These are phyloP conservation scores for Limnodromus scolopaceus DNA, from an alignment of 2,797 vertebrate species.

Conservation along the genomic window DNA sequence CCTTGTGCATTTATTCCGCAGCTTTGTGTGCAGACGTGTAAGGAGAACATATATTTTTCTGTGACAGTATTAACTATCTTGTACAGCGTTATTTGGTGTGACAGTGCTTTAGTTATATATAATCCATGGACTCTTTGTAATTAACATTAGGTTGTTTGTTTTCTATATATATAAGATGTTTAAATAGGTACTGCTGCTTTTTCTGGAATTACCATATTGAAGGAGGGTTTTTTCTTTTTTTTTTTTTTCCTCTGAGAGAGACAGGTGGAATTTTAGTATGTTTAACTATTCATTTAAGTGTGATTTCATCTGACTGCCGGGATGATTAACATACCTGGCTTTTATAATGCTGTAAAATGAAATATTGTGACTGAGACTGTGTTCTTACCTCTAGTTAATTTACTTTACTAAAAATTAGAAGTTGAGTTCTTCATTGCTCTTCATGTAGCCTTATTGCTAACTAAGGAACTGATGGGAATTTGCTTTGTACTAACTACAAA, in stretches of 20 bases:
- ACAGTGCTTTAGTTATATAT: neutral
- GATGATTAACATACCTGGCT: neutral
- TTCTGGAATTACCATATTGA: neutral
- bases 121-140: neutral
- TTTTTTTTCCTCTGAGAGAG: too few relatives aligned
- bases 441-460: neutral
- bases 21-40: neutral
- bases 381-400: neutral
- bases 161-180: neutral
- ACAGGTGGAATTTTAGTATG: neutral
- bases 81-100: neutral
- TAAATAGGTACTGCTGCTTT: neutral
- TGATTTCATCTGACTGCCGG: neutral
- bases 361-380: neutral
- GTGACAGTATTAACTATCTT: neutral
- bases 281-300: neutral
- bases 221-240: neutral
- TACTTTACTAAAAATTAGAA: neutral
- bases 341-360: neutral
- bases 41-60: fast-evolving
- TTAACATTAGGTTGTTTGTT: neutral
- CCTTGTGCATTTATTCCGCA: neutral
- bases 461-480: neutral
- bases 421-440: neutral
- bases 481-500: neutral